phyloP scores from a whole-genome alignment of 2,113 vertebrate genomes.

The Oryzias melastigma region DNA sequence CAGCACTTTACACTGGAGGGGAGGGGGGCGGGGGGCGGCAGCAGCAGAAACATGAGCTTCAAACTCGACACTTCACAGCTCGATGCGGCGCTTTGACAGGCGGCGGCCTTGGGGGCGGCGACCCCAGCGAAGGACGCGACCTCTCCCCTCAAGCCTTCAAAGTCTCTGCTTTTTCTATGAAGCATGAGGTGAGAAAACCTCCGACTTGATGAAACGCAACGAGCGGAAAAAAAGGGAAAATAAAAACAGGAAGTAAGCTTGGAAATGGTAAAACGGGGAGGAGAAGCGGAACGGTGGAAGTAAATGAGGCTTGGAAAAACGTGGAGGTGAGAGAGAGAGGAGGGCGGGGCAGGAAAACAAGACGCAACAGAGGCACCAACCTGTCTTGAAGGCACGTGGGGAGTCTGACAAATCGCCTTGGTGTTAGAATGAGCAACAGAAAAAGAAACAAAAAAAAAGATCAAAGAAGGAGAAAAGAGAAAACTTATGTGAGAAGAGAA shows the following conservation, averaged over 20 bases:
- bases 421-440: constrained; percentile 71
- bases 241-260: constrained; percentile 15
- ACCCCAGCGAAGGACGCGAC: constrained; percentile 9
- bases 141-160: background rate
- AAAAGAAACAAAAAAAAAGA: constrained; percentile 73
- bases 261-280: constrained; percentile 39
- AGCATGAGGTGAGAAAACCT: constrained; percentile 42
- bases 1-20: constrained; percentile 19
- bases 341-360: constrained; percentile 42
- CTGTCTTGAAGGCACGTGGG: constrained; percentile 97
- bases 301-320: constrained; percentile 35
- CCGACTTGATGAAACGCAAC: constrained; percentile 31
- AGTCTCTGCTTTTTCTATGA: constrained; percentile 1
- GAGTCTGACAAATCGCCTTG: constrained; percentile 95
- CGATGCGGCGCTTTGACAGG: background rate
- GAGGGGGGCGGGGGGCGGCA: no score
- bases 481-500: constrained; percentile 71
- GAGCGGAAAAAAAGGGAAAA: background rate
- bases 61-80: constrained; percentile 41
- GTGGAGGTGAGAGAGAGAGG: constrained; percentile 15
- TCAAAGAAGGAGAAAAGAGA: constrained; percentile 63
- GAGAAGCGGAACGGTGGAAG: constrained; percentile 30
- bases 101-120: no score
- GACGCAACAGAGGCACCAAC: constrained; percentile 87
- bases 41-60: no score